phyloP scores from a whole-genome alignment of 2,113 vertebrate genomes.

The Chloropsis hardwickii region DNA sequence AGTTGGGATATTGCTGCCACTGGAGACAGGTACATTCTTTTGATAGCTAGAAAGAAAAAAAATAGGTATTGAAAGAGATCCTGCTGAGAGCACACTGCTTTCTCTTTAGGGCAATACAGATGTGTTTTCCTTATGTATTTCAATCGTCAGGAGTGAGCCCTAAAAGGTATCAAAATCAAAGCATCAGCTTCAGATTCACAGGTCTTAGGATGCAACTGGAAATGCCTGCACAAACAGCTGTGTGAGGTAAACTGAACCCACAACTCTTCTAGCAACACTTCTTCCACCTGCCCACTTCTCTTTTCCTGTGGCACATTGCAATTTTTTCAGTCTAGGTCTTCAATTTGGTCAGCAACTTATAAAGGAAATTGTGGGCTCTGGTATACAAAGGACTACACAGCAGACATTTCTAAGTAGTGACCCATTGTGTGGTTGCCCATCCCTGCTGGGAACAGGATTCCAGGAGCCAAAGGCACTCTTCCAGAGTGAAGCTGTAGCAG shows the following conservation, averaged over 20 bases:
- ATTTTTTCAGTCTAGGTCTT: not conserved
- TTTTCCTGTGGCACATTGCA: not conserved
- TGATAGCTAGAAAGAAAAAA: not conserved
- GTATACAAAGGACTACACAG: not conserved
- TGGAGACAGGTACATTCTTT: not conserved
- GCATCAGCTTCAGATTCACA: not conserved
- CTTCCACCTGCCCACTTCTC: not conserved
- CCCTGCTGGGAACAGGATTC: not conserved
- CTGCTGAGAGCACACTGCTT: not conserved
- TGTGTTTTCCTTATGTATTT: not conserved
- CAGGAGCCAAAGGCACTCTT: not conserved
- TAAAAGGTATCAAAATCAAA: not conserved
- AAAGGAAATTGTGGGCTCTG: not conserved
- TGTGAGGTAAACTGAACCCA: not conserved
- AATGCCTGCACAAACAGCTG: not conserved
- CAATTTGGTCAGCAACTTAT: not conserved
- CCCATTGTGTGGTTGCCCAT: accelerated
- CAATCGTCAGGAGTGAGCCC: not conserved
- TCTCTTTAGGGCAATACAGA: not conserved
- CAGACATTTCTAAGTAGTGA: not conserved
- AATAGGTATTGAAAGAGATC: not conserved
- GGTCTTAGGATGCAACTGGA: not conserved
- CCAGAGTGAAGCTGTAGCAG: not conserved
- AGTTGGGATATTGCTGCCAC: not conserved
- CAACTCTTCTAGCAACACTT: not conserved